Percentiles rank a stretch among this genome's conserved stretches.
phyloP scores from a whole-genome alignment of 2,113 vertebrate species.

The Sinocyclocheilus anophthalmus region DNA sequence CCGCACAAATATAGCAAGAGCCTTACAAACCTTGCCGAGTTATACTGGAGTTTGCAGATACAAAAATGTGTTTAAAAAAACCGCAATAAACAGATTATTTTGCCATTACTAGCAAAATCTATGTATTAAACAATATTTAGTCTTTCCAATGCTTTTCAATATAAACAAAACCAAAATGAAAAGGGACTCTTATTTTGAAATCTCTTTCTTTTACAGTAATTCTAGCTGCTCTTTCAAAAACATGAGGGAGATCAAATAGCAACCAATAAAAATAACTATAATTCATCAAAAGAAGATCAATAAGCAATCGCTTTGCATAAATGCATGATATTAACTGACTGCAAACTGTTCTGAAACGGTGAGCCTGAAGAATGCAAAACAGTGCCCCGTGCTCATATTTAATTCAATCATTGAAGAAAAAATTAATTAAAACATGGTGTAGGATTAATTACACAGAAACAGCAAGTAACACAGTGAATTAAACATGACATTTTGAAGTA shows the following conservation, averaged over 20 bases:
- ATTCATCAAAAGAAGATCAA: neutral
- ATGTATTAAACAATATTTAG: neutral
- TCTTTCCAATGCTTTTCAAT: neutral
- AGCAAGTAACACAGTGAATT: no score
- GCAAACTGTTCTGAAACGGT: neutral
- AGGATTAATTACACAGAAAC: no score
- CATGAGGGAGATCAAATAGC: neutral
- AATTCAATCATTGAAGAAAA: neutral
- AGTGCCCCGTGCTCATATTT: neutral
- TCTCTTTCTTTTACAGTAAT: neutral
- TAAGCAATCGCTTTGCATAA: neutral
- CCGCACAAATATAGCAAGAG: neutral
- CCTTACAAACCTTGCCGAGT: neutral
- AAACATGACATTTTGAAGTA: no score
- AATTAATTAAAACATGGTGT: no score
- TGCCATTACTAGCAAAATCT: neutral
- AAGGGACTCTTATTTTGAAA: neutral
- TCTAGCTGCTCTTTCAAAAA: neutral
- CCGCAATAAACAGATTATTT: neutral
- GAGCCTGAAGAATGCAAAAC: neutral
- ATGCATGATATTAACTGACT: neutral
- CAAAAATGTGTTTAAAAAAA: neutral
- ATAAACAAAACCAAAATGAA: neutral
- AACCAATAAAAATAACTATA: neutral
- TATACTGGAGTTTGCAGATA: neutral